phyloP scores from a whole-genome alignment of 30 jellyfish, hydroid and myxozoan species.

The Turritopsis dohrnii region DNA sequence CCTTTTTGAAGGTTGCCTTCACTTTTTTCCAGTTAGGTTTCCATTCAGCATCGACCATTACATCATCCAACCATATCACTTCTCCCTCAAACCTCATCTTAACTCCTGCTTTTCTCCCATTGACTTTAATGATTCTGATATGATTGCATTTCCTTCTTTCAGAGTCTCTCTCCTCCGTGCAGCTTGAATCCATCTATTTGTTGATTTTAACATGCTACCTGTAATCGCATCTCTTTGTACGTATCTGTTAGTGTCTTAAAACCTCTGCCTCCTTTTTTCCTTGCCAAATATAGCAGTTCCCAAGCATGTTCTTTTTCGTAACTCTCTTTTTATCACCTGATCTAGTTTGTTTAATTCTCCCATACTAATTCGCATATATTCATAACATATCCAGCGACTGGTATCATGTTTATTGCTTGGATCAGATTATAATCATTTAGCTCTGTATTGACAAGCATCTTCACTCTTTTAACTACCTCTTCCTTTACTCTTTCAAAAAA shows the following conservation, averaged over 20 bases:
- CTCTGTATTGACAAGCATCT: background rate
- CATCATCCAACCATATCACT: background rate
- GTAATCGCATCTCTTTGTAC: background rate
- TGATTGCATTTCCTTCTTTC: background rate
- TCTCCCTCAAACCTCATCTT: background rate
- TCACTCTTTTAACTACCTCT: background rate
- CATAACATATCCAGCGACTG: background rate
- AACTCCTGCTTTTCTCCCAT: background rate
- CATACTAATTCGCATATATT: background rate
- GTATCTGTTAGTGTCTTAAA: background rate
- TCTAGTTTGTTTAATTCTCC: background rate
- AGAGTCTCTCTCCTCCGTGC: background rate
- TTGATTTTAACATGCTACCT: background rate
- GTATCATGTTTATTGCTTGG: background rate
- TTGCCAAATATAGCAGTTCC: background rate
- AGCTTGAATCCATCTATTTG: background rate
- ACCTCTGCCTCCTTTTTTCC: background rate
- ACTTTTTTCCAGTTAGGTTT: background rate
- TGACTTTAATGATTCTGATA: background rate
- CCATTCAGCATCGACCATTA: background rate
- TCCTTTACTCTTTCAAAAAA: background rate
- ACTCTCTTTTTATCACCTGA: background rate
- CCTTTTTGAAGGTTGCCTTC: background rate
- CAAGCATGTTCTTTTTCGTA: background rate
- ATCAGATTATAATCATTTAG: background rate